phyloP scores from a whole-genome alignment of 2,113 vertebrate species.

The Ciconia boyciana region DNA sequence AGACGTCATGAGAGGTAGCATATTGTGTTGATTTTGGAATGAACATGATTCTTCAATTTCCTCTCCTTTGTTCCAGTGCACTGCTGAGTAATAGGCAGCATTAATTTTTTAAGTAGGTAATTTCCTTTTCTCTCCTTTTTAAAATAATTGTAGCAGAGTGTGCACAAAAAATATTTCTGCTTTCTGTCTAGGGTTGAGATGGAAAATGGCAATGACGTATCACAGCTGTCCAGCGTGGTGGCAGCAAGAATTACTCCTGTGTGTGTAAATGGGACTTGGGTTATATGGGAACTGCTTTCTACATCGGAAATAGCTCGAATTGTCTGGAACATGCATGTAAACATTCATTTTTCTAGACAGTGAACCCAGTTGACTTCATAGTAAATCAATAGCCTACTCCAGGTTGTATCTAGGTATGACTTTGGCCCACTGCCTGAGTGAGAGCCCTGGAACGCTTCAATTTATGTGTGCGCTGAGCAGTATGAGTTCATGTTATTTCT shows the following conservation, averaged over 20 bases:
- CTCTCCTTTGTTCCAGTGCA: neutral
- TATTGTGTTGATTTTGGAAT: neutral
- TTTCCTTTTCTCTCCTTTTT: constrained; percentile 55
- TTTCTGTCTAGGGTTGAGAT: constrained; percentile 1
- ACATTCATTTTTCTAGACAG: neutral
- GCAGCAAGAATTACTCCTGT: neutral
- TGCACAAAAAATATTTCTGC: constrained; percentile 28
- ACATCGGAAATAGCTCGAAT: neutral
- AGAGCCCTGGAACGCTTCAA: neutral
- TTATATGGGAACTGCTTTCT: neutral
- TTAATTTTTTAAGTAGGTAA: constrained; percentile 60
- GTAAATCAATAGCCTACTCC: neutral
- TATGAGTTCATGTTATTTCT: neutral
- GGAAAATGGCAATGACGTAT: neutral
- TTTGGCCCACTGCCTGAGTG: neutral
- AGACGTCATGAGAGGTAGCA: neutral
- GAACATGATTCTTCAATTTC: constrained; percentile 45
- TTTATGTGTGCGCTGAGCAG: neutral
- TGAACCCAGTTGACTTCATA: neutral
- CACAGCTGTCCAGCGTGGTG: neutral
- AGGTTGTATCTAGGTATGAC: neutral
- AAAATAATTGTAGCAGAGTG: constrained; percentile 34
- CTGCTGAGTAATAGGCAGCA: constrained; percentile 18
- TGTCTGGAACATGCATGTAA: neutral
- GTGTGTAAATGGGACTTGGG: neutral